Percentiles rank a stretch among this genome's conserved stretches.
Evolutionary conservation across 2,797 vertebrate genomes (phyloP).

Genomic region (Cynopterus sphinx): DNA sequence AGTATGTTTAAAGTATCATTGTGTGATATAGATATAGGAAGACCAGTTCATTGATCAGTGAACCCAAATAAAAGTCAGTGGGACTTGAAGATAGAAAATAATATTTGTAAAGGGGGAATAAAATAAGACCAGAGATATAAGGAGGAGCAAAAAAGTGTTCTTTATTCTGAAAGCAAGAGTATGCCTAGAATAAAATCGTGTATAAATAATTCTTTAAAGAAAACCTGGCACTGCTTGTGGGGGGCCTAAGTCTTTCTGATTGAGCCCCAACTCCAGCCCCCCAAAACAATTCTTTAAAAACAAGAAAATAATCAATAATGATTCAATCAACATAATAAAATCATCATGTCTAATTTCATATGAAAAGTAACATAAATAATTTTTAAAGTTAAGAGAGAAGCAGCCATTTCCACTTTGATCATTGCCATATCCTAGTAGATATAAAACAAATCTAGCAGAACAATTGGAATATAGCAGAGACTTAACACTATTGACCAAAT

Average conservation of each 20-base stretch:
- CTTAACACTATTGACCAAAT: too few relatives aligned
- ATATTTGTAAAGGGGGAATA: neutral
- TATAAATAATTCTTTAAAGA: neutral
- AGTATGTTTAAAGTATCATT: neutral
- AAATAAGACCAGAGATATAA: neutral
- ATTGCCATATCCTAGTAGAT: neutral
- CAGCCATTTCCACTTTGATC: neutral
- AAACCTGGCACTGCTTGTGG: too few relatives aligned
- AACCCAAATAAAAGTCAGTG: neutral
- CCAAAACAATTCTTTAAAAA: neutral
- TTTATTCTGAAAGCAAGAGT: neutral
- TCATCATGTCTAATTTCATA: neutral
- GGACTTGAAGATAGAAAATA: neutral
- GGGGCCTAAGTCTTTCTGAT: too few relatives aligned
- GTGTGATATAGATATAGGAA: neutral
- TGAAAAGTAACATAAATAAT: neutral
- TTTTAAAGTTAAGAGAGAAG: neutral
- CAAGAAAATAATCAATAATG: neutral
- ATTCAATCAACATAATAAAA: neutral
- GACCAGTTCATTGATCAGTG: neutral
- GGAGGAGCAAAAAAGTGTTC: neutral
- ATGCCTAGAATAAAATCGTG: neutral
- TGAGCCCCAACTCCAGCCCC: too few relatives aligned
- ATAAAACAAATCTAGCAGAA: neutral
- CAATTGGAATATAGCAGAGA: neutral